phyloP scores from a whole-genome alignment of 2,797 vertebrate species.

The Hypotaenidia okinawae region DNA sequence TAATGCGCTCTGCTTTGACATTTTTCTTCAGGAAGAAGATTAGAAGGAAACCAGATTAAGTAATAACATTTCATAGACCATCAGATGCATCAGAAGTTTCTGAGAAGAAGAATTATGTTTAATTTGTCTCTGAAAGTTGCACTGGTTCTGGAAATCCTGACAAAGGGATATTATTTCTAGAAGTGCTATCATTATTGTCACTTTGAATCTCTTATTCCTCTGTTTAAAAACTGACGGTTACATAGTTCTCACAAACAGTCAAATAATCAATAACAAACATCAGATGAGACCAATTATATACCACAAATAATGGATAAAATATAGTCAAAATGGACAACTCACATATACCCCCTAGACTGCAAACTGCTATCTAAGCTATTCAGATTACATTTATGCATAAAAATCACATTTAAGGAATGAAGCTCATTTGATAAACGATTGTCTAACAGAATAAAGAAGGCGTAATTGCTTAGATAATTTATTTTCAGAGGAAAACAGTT shows the following conservation, averaged over 20 bases:
- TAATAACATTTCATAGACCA: not conserved
- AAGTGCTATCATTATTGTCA: not conserved
- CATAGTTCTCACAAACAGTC: not conserved
- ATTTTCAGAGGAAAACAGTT: slow-evolving; percentile 48
- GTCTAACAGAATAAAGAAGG: slow-evolving; percentile 49
- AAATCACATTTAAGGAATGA: slow-evolving; percentile 17
- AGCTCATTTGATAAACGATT: slow-evolving; percentile 36
- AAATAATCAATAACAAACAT: not conserved
- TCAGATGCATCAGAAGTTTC: not conserved
- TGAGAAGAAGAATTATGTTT: not conserved
- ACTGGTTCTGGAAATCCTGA: not conserved
- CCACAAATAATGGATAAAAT: not conserved
- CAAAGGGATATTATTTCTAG: not conserved
- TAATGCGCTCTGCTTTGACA: not conserved
- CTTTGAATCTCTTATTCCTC: not conserved
- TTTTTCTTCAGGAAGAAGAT: not conserved
- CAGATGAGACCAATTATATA: not conserved
- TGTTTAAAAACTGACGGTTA: not conserved
- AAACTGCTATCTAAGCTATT: not conserved
- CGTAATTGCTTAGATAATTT: slow-evolving; percentile 57
- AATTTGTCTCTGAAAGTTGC: not conserved
- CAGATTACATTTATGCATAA: slow-evolving; percentile 30
- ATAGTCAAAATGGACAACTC: not conserved
- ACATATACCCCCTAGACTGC: not conserved
- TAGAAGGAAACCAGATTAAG: not conserved